Evolutionary conservation across 2,888 invertebrate species (phyloP).

Genomic region (Agrotis ipsilon): DNA sequence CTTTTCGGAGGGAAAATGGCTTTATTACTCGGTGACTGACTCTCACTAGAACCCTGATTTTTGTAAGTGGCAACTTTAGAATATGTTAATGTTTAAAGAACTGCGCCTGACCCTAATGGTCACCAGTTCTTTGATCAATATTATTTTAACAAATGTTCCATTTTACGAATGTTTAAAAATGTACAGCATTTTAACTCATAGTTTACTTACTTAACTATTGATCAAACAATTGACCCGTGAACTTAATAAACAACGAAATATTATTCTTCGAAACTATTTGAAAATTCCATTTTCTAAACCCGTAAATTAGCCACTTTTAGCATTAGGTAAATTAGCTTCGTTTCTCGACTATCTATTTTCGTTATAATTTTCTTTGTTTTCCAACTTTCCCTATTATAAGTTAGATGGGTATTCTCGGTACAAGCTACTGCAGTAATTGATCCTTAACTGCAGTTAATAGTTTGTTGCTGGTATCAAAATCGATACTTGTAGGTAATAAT

Average conservation of each 20-base stretch:
- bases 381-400: slow-evolving; percentile 40
- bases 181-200: too few relatives aligned
- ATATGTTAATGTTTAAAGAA: background rate
- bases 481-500: slow-evolving; percentile 25
- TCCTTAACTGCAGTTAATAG: slow-evolving; percentile 46
- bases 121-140: too few relatives aligned
- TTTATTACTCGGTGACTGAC: slow-evolving; percentile 36
- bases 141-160: too few relatives aligned
- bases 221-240: too few relatives aligned
- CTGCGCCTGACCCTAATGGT: too few relatives aligned
- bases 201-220: too few relatives aligned
- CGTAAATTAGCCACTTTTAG: too few relatives aligned
- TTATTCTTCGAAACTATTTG: too few relatives aligned
- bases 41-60: slow-evolving; percentile 19
- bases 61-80: background rate
- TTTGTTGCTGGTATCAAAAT: slow-evolving; percentile 29
- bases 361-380: slow-evolving; percentile 10
- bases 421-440: slow-evolving; percentile 45
- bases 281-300: too few relatives aligned
- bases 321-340: background rate
- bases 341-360: slow-evolving; percentile 6
- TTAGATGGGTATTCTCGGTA: slow-evolving; percentile 29
- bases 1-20: slow-evolving; percentile 16
- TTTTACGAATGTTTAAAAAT: too few relatives aligned
- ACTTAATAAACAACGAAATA: too few relatives aligned